These are phyloP conservation scores for Watsonalla cultraria DNA, from an alignment of 2,888 invertebrate genomes.

Conservation along the genomic window DNA sequence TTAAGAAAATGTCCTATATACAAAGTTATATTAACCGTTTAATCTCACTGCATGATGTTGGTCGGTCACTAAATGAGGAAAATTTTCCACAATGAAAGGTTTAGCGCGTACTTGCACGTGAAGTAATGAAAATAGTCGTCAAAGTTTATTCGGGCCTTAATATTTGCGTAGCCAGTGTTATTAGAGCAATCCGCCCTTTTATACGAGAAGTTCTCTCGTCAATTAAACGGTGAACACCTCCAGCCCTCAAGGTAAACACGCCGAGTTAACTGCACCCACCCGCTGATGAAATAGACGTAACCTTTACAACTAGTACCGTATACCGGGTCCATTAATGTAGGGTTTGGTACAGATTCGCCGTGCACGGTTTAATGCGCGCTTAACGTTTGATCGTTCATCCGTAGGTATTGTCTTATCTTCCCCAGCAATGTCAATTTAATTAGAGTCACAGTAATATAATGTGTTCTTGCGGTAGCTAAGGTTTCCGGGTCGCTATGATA, in stretches of 20 bases:
- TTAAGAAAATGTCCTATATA: no score
- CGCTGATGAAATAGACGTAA: not conserved
- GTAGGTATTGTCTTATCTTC: no score
- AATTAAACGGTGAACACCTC: slow-evolving; percentile 34
- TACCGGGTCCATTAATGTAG: not conserved
- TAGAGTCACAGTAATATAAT: no score
- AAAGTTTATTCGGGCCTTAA: slow-evolving; percentile 28
- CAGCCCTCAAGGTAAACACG: slow-evolving; percentile 22
- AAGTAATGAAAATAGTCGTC: slow-evolving; percentile 20
- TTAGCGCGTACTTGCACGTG: not conserved
- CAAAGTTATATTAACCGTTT: no score
- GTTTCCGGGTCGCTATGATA: no score
- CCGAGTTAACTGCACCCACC: slow-evolving; percentile 15
- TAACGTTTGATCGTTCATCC: no score
- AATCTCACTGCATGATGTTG: not conserved
- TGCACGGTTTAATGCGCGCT: no score
- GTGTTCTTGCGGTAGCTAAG: no score
- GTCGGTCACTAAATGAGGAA: not conserved
- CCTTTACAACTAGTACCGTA: not conserved
- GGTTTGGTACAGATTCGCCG: not conserved
- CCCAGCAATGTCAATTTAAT: no score
- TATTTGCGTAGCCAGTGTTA: slow-evolving; percentile 26
- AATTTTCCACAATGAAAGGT: not conserved
- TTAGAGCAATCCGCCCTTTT: slow-evolving; percentile 32
- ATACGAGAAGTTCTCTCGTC: slow-evolving; percentile 42